Conservation (phyloP, 2,888 invertebrate genomes). For the Gnatocerus cornutus region DNA sequence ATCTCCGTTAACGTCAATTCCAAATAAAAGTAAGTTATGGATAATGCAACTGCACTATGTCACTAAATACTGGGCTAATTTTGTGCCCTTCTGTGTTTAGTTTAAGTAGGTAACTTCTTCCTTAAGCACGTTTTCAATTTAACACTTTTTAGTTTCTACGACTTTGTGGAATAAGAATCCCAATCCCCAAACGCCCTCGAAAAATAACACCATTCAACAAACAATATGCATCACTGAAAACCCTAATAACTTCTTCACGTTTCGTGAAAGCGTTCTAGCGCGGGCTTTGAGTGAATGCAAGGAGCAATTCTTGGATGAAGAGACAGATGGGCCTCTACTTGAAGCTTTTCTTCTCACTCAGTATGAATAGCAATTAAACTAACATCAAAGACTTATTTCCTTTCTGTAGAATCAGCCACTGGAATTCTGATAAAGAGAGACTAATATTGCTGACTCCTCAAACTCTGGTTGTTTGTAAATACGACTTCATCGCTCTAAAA, state of each 20-base stretch:
- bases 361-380: slow-evolving; percentile 72
- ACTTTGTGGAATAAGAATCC: slow-evolving; percentile 62
- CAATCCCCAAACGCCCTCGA: slow-evolving; percentile 47
- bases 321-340: slow-evolving; percentile 80
- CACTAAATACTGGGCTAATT: slow-evolving; percentile 61
- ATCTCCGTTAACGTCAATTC: slow-evolving; percentile 66
- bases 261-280: slow-evolving; percentile 83
- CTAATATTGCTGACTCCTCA: slow-evolving; percentile 84
- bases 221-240: slow-evolving; percentile 70
- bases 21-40: slow-evolving; percentile 65
- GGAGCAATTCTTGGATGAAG: slow-evolving; percentile 77
- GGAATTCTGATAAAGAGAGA: slow-evolving; percentile 91
- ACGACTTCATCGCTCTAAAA: slow-evolving; percentile 88
- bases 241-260: slow-evolving; percentile 81
- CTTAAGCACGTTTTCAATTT: neutral
- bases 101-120: slow-evolving; percentile 51
- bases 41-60: slow-evolving; percentile 52
- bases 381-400: slow-evolving; percentile 11
- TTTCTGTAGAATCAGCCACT: slow-evolving; percentile 82
- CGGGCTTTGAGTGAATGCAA: slow-evolving; percentile 82
- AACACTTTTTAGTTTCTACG: slow-evolving; percentile 62
- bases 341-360: slow-evolving; percentile 88
- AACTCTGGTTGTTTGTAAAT: slow-evolving; percentile 83
- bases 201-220: slow-evolving; percentile 56
- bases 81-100: slow-evolving; percentile 59